Conservation (phyloP, 2,797 vertebrate genomes). For the Malurus splendens region DNA sequence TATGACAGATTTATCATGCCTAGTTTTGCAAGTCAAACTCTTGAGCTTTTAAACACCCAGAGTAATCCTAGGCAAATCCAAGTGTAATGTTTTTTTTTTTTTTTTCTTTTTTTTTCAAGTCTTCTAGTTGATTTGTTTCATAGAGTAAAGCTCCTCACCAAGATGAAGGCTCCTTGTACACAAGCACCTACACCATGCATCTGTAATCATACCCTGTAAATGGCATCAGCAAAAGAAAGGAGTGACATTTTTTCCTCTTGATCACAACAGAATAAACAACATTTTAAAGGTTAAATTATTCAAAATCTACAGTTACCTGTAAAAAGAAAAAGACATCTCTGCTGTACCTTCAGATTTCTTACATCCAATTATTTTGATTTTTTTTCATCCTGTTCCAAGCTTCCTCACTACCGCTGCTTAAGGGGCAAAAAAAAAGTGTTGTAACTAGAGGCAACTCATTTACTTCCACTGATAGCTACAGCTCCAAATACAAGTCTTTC, state of each 20-base stretch:
- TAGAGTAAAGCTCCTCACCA: background rate
- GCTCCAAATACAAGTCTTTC: background rate
- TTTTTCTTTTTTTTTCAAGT: background rate
- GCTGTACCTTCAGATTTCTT: conserved; percentile 51
- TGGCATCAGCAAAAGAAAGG: conserved; percentile 67
- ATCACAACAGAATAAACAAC: conserved; percentile 69
- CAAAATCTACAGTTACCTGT: conserved; percentile 56
- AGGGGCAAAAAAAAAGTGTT: background rate
- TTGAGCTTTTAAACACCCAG: background rate
- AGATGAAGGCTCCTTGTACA: conserved; percentile 39
- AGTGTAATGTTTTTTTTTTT: background rate
- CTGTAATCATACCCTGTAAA: conserved; percentile 62
- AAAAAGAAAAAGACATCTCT: conserved; percentile 14
- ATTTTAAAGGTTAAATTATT: conserved; percentile 76
- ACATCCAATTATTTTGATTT: conserved; percentile 61
- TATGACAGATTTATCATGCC: background rate
- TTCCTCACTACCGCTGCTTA: conserved; percentile 36
- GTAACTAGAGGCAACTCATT: conserved; percentile 41
- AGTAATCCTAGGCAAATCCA: background rate
- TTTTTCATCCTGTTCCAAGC: conserved; percentile 17
- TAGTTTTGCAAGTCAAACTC: background rate
- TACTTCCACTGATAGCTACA: conserved; percentile 43
- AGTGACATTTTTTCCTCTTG: conserved; percentile 68
- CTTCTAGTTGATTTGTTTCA: background rate
- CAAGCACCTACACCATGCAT: conserved; percentile 27